Base-by-base conservation (phyloP, 1,140 invertebrate genomes). In the Papilio polytes region DNA sequence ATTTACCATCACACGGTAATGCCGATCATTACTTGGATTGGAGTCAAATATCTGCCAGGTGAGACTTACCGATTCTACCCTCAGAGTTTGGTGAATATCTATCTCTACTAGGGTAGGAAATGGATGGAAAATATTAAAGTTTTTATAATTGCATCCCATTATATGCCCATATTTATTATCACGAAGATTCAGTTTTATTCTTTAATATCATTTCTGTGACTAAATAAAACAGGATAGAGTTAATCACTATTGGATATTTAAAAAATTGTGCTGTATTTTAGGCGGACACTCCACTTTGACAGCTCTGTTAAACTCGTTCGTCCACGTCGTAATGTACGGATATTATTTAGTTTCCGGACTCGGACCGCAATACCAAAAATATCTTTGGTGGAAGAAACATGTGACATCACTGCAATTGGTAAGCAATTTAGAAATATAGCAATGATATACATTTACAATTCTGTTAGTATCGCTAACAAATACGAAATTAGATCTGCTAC, bases 381-480 rank as follows among this genome's bases (percentile, higher is more conserved):
- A 97, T 88, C 95, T 99, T 9, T 99, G 98, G 98, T 99, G 98
- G 98, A 99, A 99, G 95, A 98, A 97, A 88, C 98, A 99, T 88
- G 93, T 99, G 56, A 99, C 98, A 0, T 96, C 96, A 2, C 91
- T 99, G 83, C 98, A 99, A 94, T 97, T 99, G 97, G 96, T 98
- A 86, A 89, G 90, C 90, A 82, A 26, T 13, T 31, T 80, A n/a
- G 66, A 20, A 74, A 44, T 26, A 22, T 78, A 59, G 12, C n/a
- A 13, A 22, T 51, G 15, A 41, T 41, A 18, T n/a, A 59, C 36
- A 63, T 59, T 31, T 15, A 41, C 36, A 48, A 48, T 48, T 12
- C 10, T 15, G 46, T 48, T 41, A 48, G 46, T 46, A n/a, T 31
- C 1, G 31, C 31, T 1, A 31, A 31, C 31, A 31, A 31, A 31